phyloP scores from a whole-genome alignment of 2,888 invertebrate species.

The Lagria hirta region DNA sequence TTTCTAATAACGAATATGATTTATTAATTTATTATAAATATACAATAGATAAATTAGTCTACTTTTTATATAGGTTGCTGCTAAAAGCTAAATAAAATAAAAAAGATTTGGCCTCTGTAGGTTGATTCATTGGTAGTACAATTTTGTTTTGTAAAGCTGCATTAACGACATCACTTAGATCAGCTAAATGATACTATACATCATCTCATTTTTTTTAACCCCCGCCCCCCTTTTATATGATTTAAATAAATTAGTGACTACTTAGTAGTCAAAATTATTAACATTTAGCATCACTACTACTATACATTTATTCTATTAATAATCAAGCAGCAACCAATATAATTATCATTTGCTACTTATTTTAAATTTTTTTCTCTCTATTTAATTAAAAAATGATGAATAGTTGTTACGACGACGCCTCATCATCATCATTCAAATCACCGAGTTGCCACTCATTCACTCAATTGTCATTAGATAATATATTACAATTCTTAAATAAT shows the following conservation, averaged over 20 bases:
- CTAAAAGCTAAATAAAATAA: slow-evolving; percentile 16
- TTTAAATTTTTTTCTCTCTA: slow-evolving; percentile 13
- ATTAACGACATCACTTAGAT: slow-evolving; percentile 16
- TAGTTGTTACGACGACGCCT: slow-evolving; percentile 6
- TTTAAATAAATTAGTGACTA: slow-evolving; percentile 25
- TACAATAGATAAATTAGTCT: slow-evolving; percentile 25
- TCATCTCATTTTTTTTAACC: not conserved
- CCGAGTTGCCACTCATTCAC: too few species aligned
- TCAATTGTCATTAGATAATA: slow-evolving; percentile 11
- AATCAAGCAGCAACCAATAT: slow-evolving; percentile 19
- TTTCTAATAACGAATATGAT: slow-evolving; percentile 7
- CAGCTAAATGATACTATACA: slow-evolving; percentile 20
- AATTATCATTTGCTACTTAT: slow-evolving; percentile 1
- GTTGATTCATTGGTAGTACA: slow-evolving; percentile 1
- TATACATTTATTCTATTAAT: slow-evolving; percentile 2
- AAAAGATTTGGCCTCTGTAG: slow-evolving; percentile 20
- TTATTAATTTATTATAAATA: slow-evolving; percentile 24
- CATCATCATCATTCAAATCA: too few species aligned
- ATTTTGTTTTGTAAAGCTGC: slow-evolving; percentile 25
- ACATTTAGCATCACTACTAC: slow-evolving; percentile 24
- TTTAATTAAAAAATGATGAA: slow-evolving; percentile 12
- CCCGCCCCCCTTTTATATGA: slow-evolving; percentile 1
- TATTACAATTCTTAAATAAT: slow-evolving; percentile 14
- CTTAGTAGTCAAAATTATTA: slow-evolving; percentile 22
- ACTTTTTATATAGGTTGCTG: slow-evolving; percentile 18